Conservation (phyloP, 2,888 invertebrate genomes). For the Pammene fasciana region DNA sequence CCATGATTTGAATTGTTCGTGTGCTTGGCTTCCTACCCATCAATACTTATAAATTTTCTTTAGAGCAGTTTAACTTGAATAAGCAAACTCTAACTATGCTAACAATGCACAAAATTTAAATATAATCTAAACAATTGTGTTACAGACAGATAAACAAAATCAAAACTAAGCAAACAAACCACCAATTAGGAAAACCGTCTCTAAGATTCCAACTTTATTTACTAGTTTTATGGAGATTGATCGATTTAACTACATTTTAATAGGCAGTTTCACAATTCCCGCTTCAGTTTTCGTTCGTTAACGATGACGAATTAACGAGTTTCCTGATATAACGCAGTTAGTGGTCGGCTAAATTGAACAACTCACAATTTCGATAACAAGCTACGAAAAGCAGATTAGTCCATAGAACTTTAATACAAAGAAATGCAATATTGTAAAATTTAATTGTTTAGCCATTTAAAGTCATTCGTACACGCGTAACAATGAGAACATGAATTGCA, state of each 20-base stretch:
- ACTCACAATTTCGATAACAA: conserved; percentile 26
- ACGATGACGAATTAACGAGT: conserved; percentile 36
- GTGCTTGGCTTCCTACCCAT: too few relatives aligned
- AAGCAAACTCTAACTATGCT: too few relatives aligned
- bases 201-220: neutral
- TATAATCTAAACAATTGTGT: too few relatives aligned
- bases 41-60: too few relatives aligned
- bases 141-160: neutral
- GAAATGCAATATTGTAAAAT: neutral
- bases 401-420: neutral
- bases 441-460: neutral
- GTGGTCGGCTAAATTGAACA: conserved; percentile 27
- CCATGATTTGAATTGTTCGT: too few relatives aligned
- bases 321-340: conserved; percentile 26
- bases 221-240: conserved; percentile 12
- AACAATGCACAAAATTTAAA: too few relatives aligned
- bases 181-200: conserved; percentile 6
- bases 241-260: conserved; percentile 21
- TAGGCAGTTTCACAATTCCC: conserved; percentile 24
- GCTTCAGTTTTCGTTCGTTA: conserved; percentile 21
- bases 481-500: too few relatives aligned
- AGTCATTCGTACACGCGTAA: neutral
- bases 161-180: neutral
- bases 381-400: neutral
- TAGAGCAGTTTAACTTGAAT: too few relatives aligned